Conservation (phyloP, 2,113 vertebrate genomes). For the Microcebus murinus region DNA sequence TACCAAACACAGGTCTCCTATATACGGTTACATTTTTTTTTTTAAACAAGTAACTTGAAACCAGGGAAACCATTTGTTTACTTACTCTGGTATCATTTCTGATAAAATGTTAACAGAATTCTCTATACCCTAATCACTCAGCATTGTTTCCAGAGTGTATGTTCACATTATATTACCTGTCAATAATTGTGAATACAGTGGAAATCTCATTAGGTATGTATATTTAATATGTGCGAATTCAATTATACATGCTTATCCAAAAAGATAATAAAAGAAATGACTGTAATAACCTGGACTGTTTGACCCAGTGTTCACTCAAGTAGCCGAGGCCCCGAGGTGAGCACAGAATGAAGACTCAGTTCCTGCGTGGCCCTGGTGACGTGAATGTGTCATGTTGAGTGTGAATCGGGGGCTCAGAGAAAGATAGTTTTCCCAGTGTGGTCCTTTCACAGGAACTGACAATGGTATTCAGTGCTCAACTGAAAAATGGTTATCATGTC, state of each 20-base stretch:
- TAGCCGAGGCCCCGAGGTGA: background rate
- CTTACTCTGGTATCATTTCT: background rate
- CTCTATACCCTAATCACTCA: background rate
- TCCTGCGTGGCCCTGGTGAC: background rate
- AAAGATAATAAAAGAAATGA: background rate
- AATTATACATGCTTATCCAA: background rate
- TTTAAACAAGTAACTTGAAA: constrained; percentile 39
- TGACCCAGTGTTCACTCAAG: background rate
- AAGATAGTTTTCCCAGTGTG: background rate
- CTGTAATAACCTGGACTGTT: background rate
- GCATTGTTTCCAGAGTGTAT: background rate
- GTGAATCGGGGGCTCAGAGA: background rate
- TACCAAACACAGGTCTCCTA: background rate
- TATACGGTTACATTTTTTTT: background rate
- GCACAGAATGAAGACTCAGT: background rate
- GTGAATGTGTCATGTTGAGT: background rate
- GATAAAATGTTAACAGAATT: constrained; percentile 23
- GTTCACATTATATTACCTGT: background rate
- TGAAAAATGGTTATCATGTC: background rate
- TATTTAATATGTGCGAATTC: background rate
- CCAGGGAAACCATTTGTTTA: background rate
- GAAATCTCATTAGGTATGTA: background rate
- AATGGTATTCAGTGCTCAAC: background rate
- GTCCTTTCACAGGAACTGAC: background rate
- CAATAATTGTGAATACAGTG: background rate